Base-by-base conservation (phyloP, 1,140 invertebrate genomes). In the Hermatobates lingyangjiaoensis region DNA sequence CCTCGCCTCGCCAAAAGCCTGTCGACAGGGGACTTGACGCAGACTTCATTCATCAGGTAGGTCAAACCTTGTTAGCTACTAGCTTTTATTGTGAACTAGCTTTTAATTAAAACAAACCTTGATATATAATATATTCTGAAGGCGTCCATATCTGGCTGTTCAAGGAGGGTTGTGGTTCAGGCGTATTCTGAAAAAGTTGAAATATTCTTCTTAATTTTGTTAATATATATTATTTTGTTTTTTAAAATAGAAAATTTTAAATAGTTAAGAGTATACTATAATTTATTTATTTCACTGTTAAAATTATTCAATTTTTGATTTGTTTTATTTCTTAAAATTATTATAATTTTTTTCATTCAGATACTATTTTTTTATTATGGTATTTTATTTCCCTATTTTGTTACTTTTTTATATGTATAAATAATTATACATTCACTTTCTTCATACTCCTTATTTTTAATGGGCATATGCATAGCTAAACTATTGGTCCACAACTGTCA, bases 11-110 rank as follows among this genome's bases (percentile, higher is more conserved):
- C 66, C 50, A 54, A 70, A 39, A 70, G 68, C 5, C 69, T 71
- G 54, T 73, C 71, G 1, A 68, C 71, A 4, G 71, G 71, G 12
- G 71, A 74, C 60, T 56, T 73, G 2, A 65, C 63, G 2, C 24
- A 27, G 26, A 30, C 34, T 26, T 12, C 12, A 38, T 21, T 24
- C 4, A 30, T 39, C 15, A 50, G 48, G 48, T 42, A 27, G 30
- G 7, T n/a, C 30, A 34, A n/a, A 34, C 30, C 7, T 34, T n/a
- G n/a, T n/a, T n/a, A 34, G 7, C 7, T 10, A 10, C n/a, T n/a
- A 10, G 30, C 7, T n/a, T n/a, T 10, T 34, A 34, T 34, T 34
- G 7, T 34, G n/a, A n/a, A 34, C 3, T 25, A 26, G 2, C 44
- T 24, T 20, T 23, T 23, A 45, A 23, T 45, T 3, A 38, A 45